Evolutionary conservation across 92 coral and sea anemone species (phyloP).

Genomic region (Zoanthus solanderi): DNA sequence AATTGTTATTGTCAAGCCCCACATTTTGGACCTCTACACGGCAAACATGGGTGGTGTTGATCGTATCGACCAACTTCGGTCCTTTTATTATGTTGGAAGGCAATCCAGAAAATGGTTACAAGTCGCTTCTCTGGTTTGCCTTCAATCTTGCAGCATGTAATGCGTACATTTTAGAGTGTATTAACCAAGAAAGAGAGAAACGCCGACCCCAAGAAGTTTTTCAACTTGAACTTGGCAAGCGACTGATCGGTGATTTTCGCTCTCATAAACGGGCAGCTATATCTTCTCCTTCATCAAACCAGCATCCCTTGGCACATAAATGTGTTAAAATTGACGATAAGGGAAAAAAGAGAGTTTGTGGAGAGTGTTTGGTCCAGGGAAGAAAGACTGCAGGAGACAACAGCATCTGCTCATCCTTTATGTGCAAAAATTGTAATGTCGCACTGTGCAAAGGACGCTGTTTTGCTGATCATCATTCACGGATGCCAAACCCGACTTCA

Average conservation of each 20-base stretch:
- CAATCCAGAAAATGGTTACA: conserved; percentile 65
- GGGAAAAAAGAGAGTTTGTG: conserved; percentile 49
- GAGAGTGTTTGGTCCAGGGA: conserved; percentile 49
- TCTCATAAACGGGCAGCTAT: too few relatives aligned
- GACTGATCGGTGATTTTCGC: too few relatives aligned
- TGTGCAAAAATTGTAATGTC: conserved; percentile 56
- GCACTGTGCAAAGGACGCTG: conserved; percentile 57
- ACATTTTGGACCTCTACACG: conserved; percentile 23
- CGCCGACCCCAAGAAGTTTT: conserved; percentile 40
- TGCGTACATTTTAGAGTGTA: conserved; percentile 50
- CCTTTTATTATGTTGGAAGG: conserved; percentile 57
- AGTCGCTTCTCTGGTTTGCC: conserved; percentile 30
- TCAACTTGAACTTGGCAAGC: not conserved
- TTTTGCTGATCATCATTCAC: conserved; percentile 54
- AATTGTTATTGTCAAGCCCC: conserved; percentile 34
- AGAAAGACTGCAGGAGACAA: conserved; percentile 54
- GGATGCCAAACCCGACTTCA: not conserved
- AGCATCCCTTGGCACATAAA: too few relatives aligned
- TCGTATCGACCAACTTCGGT: conserved; percentile 10
- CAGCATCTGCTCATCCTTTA: conserved; percentile 50
- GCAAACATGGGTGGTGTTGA: conserved; percentile 29
- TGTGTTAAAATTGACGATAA: conserved; percentile 16
- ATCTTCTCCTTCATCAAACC: too few relatives aligned
- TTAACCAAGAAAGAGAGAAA: not conserved
- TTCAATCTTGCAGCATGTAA: conserved; percentile 50